Conservation (phyloP, 1,140 invertebrate species). For the Magallana angulata region DNA sequence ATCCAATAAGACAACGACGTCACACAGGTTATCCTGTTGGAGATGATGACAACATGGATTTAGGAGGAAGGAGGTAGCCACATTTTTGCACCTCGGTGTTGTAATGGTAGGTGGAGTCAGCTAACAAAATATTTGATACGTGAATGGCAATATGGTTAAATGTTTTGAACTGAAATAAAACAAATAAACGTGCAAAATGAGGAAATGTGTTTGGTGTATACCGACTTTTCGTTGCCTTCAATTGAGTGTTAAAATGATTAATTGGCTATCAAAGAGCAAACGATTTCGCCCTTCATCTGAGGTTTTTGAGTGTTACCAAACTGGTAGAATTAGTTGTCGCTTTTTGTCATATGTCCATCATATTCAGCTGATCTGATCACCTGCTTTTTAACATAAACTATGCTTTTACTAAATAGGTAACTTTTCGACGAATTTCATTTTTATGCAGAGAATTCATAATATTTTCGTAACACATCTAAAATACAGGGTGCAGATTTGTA, state of each 20-base stretch:
- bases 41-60: neutral
- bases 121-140: neutral
- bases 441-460: no score
- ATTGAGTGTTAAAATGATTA: neutral
- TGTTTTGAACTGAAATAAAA: slow-evolving; percentile 18
- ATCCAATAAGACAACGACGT: neutral
- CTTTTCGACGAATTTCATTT: no score
- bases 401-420: no score
- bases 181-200: neutral
- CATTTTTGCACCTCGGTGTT: neutral
- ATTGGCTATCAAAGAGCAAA: neutral
- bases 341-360: neutral
- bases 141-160: neutral
- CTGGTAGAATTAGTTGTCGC: neutral
- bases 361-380: neutral
- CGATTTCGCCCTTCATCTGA: neutral
- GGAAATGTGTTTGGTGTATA: slow-evolving; percentile 12
- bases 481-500: no score
- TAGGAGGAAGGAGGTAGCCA: neutral
- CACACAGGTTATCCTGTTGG: neutral
- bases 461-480: no score
- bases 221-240: slow-evolving; percentile 10
- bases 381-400: no score
- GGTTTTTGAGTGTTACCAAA: neutral
- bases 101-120: slow-evolving; percentile 21